Evolutionary conservation across 2,888 invertebrate species (phyloP), one percentile per base, ranked within the genome.

Genomic region (Hyalella azteca): DNA sequence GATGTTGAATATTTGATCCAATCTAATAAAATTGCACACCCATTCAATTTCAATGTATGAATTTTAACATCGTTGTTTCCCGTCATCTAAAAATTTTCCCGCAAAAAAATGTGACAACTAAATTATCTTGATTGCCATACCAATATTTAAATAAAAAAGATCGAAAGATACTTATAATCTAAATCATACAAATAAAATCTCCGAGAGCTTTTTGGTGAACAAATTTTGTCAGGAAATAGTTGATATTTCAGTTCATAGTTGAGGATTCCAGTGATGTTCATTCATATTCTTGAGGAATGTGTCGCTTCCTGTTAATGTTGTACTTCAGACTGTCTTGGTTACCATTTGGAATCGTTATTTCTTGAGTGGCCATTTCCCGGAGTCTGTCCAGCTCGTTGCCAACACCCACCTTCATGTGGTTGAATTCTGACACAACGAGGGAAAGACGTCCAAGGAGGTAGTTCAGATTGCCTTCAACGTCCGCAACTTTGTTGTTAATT

Each of bases 401-500:
- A 19, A 85, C 81, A n/a, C 85, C 85, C 13, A 80, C 66, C 77
- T 85, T 85, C 85, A 85, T 82, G 32, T 92, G 91, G 86, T 92
- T 93, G 88, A 95, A 95, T 88, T 96, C 95, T 85, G 94, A 93
- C 1, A 94, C 93, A 45, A 94, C 93, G 9, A 95, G 88, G 0
- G 93, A 93, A 80, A 95, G 88, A 79, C 93, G 90, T 7, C 95
- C 95, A 81, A 95, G 88, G 73, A 95, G 90, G 87, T 92, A 94
- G 88, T 96, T 95, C 82, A 96, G 89, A 88, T 95, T 94, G 78
- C 92, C 92, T 85, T 94, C 93, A 40, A 95, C 92, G 87, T 94
- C 93, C 1, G 90, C 87, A 91, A 95, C 94, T 79, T 93, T 91
- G 84, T 91, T 91, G 19, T 93, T 94, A 85, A 95, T 94, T 86